Evolutionary conservation across 2,888 invertebrate genomes (phyloP).

Genomic region (Catocala sponsa): DNA sequence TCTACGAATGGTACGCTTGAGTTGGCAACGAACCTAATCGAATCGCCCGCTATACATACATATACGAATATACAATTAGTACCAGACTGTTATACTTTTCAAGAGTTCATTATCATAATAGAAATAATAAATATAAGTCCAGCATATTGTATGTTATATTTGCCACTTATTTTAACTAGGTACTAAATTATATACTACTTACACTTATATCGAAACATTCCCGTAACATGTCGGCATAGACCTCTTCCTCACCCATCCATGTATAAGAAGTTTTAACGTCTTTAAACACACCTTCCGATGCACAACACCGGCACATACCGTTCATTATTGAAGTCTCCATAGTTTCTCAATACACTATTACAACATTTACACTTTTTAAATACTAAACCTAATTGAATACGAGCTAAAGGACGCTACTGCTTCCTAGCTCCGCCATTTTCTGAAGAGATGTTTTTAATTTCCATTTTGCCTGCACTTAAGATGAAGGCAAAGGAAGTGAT

Average conservation of each 20-base stretch:
- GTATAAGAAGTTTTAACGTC: conserved; percentile 73
- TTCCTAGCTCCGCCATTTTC: conserved; percentile 72
- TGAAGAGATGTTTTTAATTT: conserved; percentile 20
- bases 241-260: conserved; percentile 83
- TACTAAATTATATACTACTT: conserved; percentile 49
- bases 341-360: conserved; percentile 45
- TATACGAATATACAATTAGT: not conserved
- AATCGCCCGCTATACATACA: conserved; percentile 16
- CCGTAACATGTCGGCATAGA: conserved; percentile 79
- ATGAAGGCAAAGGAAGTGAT: not conserved
- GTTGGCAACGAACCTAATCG: conserved; percentile 16
- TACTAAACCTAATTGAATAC: conserved; percentile 35
- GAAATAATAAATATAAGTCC: not conserved
- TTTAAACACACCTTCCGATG: conserved; percentile 79
- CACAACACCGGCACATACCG: conserved; percentile 82
- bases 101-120: not conserved
- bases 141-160: not conserved
- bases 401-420: conserved; percentile 59
- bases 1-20: conserved; percentile 11
- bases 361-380: conserved; percentile 56
- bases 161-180: not conserved
- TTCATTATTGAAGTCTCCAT: conserved; percentile 71
- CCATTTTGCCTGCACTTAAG: not conserved
- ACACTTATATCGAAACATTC: conserved; percentile 81
- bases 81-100: not conserved